Evolutionary conservation across 2,888 invertebrate species (phyloP).

Genomic region (Platycheirus rosarum): DNA sequence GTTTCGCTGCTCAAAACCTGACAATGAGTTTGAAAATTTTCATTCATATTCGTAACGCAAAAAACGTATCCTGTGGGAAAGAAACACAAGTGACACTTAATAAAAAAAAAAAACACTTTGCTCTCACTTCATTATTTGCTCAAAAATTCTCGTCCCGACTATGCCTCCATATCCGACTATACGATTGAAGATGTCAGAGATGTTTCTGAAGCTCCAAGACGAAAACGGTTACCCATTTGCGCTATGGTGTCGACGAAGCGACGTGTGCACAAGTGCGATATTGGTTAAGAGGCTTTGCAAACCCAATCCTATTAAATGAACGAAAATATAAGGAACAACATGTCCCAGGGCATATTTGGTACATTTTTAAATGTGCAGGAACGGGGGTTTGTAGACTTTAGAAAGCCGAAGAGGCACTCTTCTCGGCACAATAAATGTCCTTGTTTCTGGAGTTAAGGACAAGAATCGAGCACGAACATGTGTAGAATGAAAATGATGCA

Average conservation of each 20-base stretch:
- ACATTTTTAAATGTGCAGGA: not conserved
- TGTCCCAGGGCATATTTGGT: constrained; percentile 23
- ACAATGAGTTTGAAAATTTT: constrained; percentile 8
- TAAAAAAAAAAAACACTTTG: constrained; percentile 38
- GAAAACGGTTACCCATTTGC: not conserved
- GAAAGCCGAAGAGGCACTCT: constrained; percentile 29
- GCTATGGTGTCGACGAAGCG: not conserved
- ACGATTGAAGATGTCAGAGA: not conserved
- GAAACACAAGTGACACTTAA: constrained; percentile 55
- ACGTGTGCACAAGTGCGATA: constrained; percentile 47
- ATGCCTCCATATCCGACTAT: constrained; percentile 20
- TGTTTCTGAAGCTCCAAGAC: too few relatives aligned
- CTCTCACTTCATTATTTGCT: constrained; percentile 58
- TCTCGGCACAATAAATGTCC: constrained; percentile 39
- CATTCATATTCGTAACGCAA: constrained; percentile 57
- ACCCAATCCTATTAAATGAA: constrained; percentile 13
- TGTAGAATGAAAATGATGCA: constrained; percentile 28
- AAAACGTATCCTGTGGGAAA: constrained; percentile 53
- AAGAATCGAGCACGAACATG: not conserved
- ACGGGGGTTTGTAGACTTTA: constrained; percentile 13
- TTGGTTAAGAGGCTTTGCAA: constrained; percentile 51
- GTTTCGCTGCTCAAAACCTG: too few relatives aligned
- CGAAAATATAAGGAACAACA: constrained; percentile 23
- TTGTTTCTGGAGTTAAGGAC: constrained; percentile 18
- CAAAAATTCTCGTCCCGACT: constrained; percentile 11